phyloP scores from a whole-genome alignment of 2,797 vertebrate genomes.

The Malurus leucopterus region DNA sequence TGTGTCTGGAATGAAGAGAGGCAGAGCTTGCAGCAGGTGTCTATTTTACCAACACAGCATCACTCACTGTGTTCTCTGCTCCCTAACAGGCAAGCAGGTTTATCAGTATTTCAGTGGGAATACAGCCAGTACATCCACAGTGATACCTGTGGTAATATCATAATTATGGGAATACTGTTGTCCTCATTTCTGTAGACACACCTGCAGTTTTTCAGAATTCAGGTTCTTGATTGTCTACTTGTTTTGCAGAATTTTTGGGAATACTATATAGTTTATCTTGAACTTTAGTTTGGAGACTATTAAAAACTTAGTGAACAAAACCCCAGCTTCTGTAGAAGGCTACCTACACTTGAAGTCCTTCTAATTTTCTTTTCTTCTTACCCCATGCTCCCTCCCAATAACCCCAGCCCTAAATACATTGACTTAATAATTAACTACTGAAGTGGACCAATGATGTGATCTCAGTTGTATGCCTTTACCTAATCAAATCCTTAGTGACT shows the following conservation, averaged over 20 bases:
- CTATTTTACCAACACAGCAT: not conserved
- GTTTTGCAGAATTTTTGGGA: not conserved
- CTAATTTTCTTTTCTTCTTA: not conserved
- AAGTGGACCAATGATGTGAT: conserved; percentile 13
- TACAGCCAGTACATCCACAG: not conserved
- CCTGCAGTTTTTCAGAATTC: not conserved
- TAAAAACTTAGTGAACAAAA: not conserved
- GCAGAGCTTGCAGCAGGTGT: not conserved
- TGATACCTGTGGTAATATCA: not conserved
- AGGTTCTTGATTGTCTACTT: not conserved
- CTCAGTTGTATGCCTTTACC: conserved; percentile 21
- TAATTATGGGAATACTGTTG: not conserved
- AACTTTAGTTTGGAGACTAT: not conserved
- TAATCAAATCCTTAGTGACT: conserved; percentile 53
- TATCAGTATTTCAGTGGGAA: not conserved
- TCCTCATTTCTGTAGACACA: not conserved
- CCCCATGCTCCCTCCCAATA: too few relatives aligned
- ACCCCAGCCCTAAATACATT: not conserved
- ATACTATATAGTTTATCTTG: not conserved
- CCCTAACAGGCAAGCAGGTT: not conserved
- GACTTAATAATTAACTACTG: conserved; percentile 29
- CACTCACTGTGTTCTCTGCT: not conserved
- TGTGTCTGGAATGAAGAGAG: not conserved
- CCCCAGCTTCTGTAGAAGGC: not conserved
- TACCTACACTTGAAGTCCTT: not conserved